These are phyloP conservation scores for Mya arenaria DNA, from an alignment of 1,140 invertebrate genomes.

Conservation along the genomic window DNA sequence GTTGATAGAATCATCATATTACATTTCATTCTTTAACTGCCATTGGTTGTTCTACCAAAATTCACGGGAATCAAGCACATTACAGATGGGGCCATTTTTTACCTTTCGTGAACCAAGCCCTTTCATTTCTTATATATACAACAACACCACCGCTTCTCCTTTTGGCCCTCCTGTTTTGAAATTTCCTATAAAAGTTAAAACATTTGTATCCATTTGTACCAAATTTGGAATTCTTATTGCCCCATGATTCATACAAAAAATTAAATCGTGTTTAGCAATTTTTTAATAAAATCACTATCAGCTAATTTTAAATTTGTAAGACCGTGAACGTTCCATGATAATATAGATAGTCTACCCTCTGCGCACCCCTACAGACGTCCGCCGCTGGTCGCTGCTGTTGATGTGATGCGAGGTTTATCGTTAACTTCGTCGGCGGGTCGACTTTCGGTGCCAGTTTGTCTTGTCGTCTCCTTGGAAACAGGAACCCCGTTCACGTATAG, in stretches of 20 bases:
- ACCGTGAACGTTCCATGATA: neutral
- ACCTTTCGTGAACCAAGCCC: no score
- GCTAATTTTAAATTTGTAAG: neutral
- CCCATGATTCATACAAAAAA: neutral
- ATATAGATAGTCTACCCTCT: neutral
- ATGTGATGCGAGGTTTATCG: no score
- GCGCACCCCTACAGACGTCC: no score
- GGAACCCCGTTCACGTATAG: neutral
- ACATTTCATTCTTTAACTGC: no score
- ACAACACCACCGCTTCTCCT: neutral
- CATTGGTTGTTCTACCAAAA: no score
- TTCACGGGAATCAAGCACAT: no score
- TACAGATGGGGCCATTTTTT: no score
- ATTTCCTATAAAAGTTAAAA: constrained; percentile 8
- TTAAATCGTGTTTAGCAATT: neutral
- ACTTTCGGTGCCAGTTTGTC: no score
- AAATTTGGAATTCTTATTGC: neutral
- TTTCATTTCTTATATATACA: no score
- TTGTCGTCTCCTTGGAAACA: neutral
- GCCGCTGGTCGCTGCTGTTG: no score
- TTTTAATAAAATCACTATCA: neutral
- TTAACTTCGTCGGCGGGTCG: no score
- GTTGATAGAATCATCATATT: no score
- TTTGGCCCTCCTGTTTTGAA: neutral
- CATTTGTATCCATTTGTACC: neutral